A percentile compares a stretch with the other conserved stretches of the same genome.
Evolutionary conservation across 1,140 invertebrate species (phyloP).

Genomic region (Pseudomyrmex pallidus): DNA sequence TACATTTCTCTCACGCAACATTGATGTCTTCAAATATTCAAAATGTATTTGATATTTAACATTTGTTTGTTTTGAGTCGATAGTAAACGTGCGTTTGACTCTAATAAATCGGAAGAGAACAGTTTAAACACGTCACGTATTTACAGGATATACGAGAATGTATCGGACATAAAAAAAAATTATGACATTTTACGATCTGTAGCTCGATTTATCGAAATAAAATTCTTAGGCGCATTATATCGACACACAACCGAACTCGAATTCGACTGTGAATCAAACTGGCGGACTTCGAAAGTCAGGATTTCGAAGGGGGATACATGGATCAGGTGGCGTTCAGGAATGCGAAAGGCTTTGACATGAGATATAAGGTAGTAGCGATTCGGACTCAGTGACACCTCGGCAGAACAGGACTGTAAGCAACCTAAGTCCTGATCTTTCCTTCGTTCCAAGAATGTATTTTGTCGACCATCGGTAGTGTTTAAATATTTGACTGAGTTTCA

Average conservation of each 20-base stretch:
- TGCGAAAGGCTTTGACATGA: conserved; percentile 69
- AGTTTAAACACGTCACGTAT: conserved; percentile 69
- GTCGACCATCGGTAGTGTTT: conserved; percentile 30
- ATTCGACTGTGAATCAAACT: conserved; percentile 40
- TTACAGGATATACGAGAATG: conserved; percentile 11
- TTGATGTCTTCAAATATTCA: neutral
- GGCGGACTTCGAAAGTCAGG: conserved; percentile 17
- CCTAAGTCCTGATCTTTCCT: conserved; percentile 35
- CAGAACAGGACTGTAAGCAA: conserved; percentile 28
- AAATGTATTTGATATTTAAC: conserved; percentile 36
- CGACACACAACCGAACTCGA: conserved; percentile 43
- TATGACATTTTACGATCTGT: conserved; percentile 62
- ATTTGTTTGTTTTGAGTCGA: conserved; percentile 42
- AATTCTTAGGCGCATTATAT: conserved; percentile 45
- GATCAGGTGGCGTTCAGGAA: conserved; percentile 73
- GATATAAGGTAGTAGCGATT: conserved; percentile 71
- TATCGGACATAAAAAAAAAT: conserved; percentile 42
- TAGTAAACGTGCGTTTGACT: neutral
- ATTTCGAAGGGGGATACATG: conserved; percentile 36
- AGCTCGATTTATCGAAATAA: conserved; percentile 67
- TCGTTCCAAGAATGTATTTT: conserved; percentile 57
- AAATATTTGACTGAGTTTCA: conserved; percentile 28
- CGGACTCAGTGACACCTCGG: conserved; percentile 59
- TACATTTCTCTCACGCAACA: too few relatives aligned
- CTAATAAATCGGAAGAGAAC: conserved; percentile 27